Percentiles rank a stretch among this genome's conserved stretches.
These are phyloP conservation scores for Passer domesticus DNA, from an alignment of 2,113 vertebrate genomes.

Conservation along the genomic window DNA sequence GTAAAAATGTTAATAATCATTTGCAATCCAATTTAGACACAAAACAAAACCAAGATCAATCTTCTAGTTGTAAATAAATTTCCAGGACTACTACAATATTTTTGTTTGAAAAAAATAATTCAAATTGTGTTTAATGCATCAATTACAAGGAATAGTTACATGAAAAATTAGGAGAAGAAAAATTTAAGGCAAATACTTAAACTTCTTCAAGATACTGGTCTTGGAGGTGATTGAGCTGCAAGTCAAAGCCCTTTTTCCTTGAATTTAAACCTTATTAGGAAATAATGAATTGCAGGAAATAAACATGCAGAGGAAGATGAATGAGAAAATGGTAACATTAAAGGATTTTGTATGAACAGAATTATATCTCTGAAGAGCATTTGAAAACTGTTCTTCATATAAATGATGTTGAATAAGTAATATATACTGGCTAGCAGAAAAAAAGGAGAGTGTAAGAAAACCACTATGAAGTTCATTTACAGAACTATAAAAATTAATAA, in stretches of 20 bases:
- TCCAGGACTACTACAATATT: background rate
- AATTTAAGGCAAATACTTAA: background rate
- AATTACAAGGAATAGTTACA: background rate
- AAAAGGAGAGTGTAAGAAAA: background rate
- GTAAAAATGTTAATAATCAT: background rate
- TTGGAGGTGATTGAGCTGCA: background rate
- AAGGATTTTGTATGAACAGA: background rate
- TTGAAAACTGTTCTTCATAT: background rate
- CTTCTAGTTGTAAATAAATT: background rate
- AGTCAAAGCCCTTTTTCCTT: background rate
- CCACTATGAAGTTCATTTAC: background rate
- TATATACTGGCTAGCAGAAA: background rate
- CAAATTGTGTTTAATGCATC: background rate
- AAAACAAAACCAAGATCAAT: background rate
- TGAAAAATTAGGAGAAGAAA: background rate
- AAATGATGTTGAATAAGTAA: background rate
- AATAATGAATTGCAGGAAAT: background rate
- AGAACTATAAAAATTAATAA: constrained; percentile 21
- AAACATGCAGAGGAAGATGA: background rate
- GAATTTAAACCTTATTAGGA: background rate
- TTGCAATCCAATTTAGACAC: background rate
- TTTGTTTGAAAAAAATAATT: background rate
- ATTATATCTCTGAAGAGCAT: background rate
- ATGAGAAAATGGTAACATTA: background rate
- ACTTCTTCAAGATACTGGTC: background rate